Evolutionary conservation across 2,113 vertebrate species (phyloP), one percentile per base, ranked within the genome.

Genomic region (Cyanoramphus novaezelandiae): DNA sequence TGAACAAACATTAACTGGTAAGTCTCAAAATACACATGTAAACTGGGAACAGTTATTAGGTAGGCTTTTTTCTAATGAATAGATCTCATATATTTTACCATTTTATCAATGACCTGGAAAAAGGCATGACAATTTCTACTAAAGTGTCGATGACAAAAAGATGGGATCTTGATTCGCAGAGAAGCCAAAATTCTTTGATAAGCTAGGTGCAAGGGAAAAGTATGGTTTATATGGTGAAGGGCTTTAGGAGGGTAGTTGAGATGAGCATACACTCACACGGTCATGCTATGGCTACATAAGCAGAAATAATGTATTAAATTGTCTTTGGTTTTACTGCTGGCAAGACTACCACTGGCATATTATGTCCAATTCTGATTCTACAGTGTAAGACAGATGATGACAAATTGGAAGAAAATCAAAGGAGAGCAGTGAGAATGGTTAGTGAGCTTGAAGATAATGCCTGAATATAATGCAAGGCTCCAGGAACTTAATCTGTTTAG

Each of bases 401-500:
- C 69, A 96, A 97, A 95, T 72, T 95, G 93, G 91, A 92, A 95
- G 46, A 89, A 77, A 95, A 93, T 88, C 80, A 81, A 83, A 92
- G 90, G 69, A 87, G 41, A 82, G 44, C 74, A 60, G 74, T 68
- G 65, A 92, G 94, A 82, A 65, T 76, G 62, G 83, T 75, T 94
- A 70, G 76, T 86, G 55, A 28, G 60, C 87, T 94, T 91, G 74
- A 87, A 92, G 82, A 52, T 91, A 76, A 79, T 13, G 70, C 86
- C 81, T 87, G 89, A 65, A 92, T 94, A 84, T 93, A 97, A 82
- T 57, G 33, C 10, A 23, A 78, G 59, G 57, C 74, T 92, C 80
- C 44, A 62, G 78, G 57, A 96, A 57, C 70, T 85, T 89, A 84
- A 93, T 94, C 87, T 69, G 37, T 72, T 93, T 93, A 94, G 65